Base-by-base conservation (phyloP, 2,113 vertebrate species). In the Phyllostomus hastatus region DNA sequence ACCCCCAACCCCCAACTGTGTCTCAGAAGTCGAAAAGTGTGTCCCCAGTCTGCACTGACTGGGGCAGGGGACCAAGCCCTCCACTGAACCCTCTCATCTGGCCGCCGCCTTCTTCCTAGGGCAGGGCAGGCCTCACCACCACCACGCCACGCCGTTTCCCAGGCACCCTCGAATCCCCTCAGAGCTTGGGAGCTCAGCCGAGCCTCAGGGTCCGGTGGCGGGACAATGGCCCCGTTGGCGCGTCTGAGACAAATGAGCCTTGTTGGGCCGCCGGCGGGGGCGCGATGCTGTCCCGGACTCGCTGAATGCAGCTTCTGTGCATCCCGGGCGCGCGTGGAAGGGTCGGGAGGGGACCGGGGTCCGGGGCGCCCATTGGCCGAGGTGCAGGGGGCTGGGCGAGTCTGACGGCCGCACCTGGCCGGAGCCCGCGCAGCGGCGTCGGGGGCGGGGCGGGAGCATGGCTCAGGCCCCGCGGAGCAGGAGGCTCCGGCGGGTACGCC, bases 211-310 rank as follows among this genome's bases (percentile, higher is more conserved):
- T 81, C 84, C 9, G 3, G 67, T 10, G 14, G 72, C 20, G 84
- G 95, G 96, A 98, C 97, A 98, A 98, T 97, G 93, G 97, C 48
- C 86, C 93, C 43, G 88, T 97, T 98, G 95, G 97, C 97, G 48
- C 61, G 0, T 64, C 24, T 0, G 28, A 88, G 95, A 98, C 97
- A 98, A 98, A 97, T 1, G 89, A 67, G 85, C 97, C 97, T 98
- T 98, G 97, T 98, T 97, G 95, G 86, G 59, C 89, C 22, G 33
- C 76, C 52, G 20, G 97, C 96, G 97, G 96, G 97, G 97, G 97
- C 97, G 95, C 85, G 0, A 73, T 46, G 5, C 0, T 78, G 89
- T 33, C 92, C 84, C 94, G 2, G 28, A 79, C 2, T 4, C 14
- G 12, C 84, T 97, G 97, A 97, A 97, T 96, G 95, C 81, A 0